Percentiles rank a stretch among this genome's conserved stretches.
phyloP scores from a whole-genome alignment of 2,113 vertebrate species.

The Otus sunia region DNA sequence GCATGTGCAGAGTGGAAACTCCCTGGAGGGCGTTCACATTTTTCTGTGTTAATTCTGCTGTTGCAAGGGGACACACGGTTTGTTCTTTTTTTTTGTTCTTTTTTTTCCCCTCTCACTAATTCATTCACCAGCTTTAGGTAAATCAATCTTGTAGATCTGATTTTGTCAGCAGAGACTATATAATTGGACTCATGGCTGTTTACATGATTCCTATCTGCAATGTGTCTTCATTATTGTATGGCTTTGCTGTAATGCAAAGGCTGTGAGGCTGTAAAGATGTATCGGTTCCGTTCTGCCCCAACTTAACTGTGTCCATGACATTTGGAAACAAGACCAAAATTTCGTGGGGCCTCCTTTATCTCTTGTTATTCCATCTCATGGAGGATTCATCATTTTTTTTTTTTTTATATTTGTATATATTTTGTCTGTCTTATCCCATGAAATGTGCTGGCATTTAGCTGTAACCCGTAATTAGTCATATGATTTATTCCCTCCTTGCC shows the following conservation, averaged over 20 bases:
- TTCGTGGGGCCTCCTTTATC: neutral
- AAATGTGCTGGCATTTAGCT: slow-evolving; percentile 8
- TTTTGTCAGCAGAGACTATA: neutral
- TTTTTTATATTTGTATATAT: neutral
- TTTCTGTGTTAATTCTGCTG: neutral
- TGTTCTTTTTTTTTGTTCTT: neutral
- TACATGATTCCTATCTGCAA: neutral
- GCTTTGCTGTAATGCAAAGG: neutral
- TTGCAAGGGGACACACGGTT: neutral
- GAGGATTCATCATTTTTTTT: neutral
- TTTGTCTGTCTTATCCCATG: neutral
- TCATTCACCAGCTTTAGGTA: neutral
- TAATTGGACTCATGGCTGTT: neutral
- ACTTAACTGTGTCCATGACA: neutral
- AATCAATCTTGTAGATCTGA: neutral
- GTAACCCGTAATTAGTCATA: neutral
- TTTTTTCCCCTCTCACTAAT: neutral
- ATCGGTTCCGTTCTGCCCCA: neutral
- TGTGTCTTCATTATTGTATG: accelerated
- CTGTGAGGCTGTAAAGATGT: accelerated
- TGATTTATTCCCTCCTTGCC: slow-evolving; percentile 20
- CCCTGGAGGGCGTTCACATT: neutral
- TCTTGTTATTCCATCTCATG: neutral
- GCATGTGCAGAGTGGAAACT: neutral
- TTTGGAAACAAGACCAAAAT: neutral